Percentiles rank a stretch among this genome's conserved stretches.
phyloP scores from a whole-genome alignment of 1,140 invertebrate species.

The Zaprionus africanus region DNA sequence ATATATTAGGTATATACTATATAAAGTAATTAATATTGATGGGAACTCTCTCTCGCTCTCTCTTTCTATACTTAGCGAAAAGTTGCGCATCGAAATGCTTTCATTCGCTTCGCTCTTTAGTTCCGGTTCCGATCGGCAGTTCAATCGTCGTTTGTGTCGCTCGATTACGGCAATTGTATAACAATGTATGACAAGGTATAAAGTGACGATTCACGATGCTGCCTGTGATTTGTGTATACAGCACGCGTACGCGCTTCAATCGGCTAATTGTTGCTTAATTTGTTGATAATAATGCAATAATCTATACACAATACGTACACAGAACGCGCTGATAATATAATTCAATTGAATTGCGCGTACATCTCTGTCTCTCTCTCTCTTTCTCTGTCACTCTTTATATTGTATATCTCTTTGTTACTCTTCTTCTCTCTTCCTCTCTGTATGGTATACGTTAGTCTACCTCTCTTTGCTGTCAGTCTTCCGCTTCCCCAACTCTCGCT shows the following conservation, averaged over 20 bases:
- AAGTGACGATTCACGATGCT: neutral
- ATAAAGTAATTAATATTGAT: too few species aligned
- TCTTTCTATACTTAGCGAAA: neutral
- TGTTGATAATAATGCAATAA: constrained; percentile 7
- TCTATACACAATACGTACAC: neutral
- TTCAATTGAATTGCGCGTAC: neutral
- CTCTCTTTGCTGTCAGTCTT: too few species aligned
- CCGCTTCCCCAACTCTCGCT: too few species aligned
- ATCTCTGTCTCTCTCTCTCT: neutral
- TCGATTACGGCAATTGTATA: neutral
- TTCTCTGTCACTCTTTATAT: neutral
- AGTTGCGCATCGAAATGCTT: neutral
- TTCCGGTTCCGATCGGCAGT: neutral
- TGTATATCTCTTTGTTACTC: too few species aligned
- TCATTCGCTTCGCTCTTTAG: neutral
- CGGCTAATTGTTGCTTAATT: constrained; percentile 8
- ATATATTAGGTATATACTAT: neutral
- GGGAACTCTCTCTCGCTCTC: too few species aligned
- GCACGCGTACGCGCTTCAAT: neutral
- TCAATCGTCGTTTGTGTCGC: neutral
- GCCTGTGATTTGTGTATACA: neutral
- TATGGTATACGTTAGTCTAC: neutral
- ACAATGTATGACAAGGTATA: neutral
- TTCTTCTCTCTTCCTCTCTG: neutral
- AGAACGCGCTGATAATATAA: neutral